phyloP scores from a whole-genome alignment of 2,113 vertebrate genomes.

The Calonectris borealis region DNA sequence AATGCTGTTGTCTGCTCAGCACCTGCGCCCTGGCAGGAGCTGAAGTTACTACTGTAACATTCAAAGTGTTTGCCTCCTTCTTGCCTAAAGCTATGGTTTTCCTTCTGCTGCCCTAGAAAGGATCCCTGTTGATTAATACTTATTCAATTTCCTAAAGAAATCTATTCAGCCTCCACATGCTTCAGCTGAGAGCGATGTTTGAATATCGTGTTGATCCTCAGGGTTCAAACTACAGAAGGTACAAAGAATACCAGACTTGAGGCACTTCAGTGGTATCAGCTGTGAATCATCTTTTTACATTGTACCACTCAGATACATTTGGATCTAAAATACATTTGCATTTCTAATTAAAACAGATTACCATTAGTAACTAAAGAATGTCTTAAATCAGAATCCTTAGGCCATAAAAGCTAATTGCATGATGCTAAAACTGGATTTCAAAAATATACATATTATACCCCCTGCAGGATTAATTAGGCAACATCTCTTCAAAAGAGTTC shows the following conservation, averaged over 20 bases:
- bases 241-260: conserved; percentile 28
- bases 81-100: conserved; percentile 31
- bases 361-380: conserved; percentile 42
- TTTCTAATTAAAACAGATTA: conserved; percentile 63
- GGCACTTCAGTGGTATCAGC: not conserved
- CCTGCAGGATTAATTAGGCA: conserved; percentile 68
- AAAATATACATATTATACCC: conserved; percentile 64
- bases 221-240: conserved; percentile 38
- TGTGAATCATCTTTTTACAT: conserved; percentile 48
- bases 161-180: conserved; percentile 21
- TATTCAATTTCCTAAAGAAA: conserved; percentile 27
- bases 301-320: conserved; percentile 22
- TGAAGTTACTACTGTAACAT: not conserved
- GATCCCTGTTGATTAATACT: conserved; percentile 37
- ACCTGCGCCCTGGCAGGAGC: not conserved
- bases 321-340: conserved; percentile 50
- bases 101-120: conserved; percentile 2
- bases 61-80: not conserved
- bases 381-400: conserved; percentile 58
- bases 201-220: conserved; percentile 22
- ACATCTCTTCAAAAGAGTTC: conserved; percentile 55
- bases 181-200: not conserved
- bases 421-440: conserved; percentile 62
- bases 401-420: conserved; percentile 58
- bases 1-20: not conserved